These are phyloP conservation scores for Drosophila paulistorum DNA, from an alignment of 1,140 invertebrate genomes.

Conservation along the genomic window DNA sequence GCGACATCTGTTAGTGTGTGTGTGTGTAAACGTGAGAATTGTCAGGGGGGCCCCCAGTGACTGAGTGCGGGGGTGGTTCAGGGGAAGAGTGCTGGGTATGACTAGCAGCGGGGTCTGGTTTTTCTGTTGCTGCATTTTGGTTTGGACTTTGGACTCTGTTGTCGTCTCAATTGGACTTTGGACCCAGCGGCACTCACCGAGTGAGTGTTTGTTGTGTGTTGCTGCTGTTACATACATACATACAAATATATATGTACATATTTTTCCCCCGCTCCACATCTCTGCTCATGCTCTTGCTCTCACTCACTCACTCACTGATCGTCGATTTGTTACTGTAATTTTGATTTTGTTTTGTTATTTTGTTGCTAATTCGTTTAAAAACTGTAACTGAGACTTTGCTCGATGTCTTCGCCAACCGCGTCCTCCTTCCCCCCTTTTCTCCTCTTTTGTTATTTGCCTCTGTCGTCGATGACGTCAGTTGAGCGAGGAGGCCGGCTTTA, in stretches of 20 bases:
- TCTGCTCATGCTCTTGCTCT: neutral
- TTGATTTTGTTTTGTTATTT: slow-evolving; percentile 1
- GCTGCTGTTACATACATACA: neutral
- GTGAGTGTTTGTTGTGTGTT: slow-evolving; percentile 21
- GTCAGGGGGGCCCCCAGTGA: slow-evolving; percentile 4
- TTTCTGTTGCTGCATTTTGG: slow-evolving; percentile 45
- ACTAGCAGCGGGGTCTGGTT: slow-evolving; percentile 30
- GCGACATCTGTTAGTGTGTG: neutral
- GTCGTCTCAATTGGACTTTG: slow-evolving; percentile 83
- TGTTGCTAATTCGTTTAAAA: slow-evolving; percentile 24
- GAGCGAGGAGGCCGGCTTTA: slow-evolving; percentile 22
- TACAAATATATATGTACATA: too few species aligned
- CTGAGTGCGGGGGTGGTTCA: neutral
- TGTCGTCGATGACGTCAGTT: slow-evolving; percentile 62
- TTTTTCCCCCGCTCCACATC: neutral
- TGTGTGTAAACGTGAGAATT: slow-evolving; percentile 6
- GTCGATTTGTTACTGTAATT: slow-evolving; percentile 11
- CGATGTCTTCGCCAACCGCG: too few species aligned
- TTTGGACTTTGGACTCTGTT: slow-evolving; percentile 70
- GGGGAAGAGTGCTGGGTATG: slow-evolving; percentile 42
- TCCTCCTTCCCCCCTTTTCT: neutral
- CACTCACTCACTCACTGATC: neutral
- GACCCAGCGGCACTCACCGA: slow-evolving; percentile 61
- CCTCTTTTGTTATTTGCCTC: neutral
- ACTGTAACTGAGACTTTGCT: slow-evolving; percentile 49